Percentiles rank a stretch among this genome's conserved stretches.
phyloP scores from a whole-genome alignment of 2,113 vertebrate species.

The Corythoichthys haematopterus region DNA sequence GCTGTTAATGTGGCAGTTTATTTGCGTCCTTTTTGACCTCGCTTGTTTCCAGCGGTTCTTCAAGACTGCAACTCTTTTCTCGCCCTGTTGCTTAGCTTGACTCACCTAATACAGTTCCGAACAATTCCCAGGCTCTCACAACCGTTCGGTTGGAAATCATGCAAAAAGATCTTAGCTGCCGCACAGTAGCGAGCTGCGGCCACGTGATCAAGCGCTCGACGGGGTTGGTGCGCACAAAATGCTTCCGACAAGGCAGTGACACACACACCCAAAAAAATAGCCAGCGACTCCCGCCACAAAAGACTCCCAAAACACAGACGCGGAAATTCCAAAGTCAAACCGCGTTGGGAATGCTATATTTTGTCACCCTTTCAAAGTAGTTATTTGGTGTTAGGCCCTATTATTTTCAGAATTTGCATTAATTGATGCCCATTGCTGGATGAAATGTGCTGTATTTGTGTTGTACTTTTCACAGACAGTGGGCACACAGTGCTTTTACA shows the following conservation, averaged over 20 bases:
- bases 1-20: constrained; percentile 19
- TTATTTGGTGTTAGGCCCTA: not conserved
- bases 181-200: not conserved
- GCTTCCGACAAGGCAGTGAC: not conserved
- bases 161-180: not conserved
- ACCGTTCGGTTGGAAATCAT: not conserved
- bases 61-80: constrained; percentile 4
- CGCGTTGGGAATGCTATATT: not conserved
- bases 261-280: not conserved
- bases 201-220: too few species aligned
- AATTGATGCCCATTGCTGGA: not conserved
- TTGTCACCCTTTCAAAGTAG: not conserved
- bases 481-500: too few species aligned
- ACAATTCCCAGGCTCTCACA: not conserved
- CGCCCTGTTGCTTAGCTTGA: constrained; percentile 20
- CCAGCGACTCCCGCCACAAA: not conserved
- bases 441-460: not conserved
- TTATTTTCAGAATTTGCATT: not conserved
- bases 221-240: not conserved
- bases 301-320: constrained; percentile 1
- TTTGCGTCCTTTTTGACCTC: constrained; percentile 24
- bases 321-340: constrained; percentile 4
- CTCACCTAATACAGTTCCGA: constrained; percentile 25
- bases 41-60: constrained; percentile 19
- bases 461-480: not conserved